Conservation (phyloP, 1,140 invertebrate species). For the Drosophila bocki region DNA sequence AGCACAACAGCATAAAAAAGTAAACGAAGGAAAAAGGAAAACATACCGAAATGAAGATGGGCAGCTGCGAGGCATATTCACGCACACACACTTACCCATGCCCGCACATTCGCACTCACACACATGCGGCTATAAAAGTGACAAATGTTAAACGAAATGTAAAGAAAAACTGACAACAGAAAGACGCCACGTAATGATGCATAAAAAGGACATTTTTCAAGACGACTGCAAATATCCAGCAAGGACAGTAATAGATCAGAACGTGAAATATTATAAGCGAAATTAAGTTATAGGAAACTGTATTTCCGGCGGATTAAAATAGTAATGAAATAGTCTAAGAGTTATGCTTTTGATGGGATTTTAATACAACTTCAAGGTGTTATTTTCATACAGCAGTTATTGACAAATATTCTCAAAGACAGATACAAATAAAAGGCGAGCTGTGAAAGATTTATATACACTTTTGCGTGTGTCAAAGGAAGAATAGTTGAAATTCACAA, state of each 20-base stretch:
- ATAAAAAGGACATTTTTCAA: constrained; percentile 81
- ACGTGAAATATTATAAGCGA: constrained; percentile 4
- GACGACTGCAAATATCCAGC: constrained; percentile 66
- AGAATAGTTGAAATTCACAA: too few relatives aligned
- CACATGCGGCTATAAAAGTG: constrained; percentile 78
- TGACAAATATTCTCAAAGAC: not conserved
- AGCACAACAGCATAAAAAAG: constrained; percentile 40
- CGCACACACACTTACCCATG: constrained; percentile 17
- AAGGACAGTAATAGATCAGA: constrained; percentile 27
- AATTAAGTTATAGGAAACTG: too few relatives aligned
- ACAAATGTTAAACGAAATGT: constrained; percentile 83
- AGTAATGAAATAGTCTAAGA: too few relatives aligned
- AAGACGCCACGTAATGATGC: constrained; percentile 80
- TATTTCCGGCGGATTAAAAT: not conserved
- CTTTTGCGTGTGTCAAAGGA: not conserved
- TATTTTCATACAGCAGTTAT: not conserved
- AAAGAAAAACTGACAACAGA: constrained; percentile 82
- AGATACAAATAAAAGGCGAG: not conserved
- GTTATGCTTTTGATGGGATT: not conserved
- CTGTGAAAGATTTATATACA: not conserved
- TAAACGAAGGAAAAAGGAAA: constrained; percentile 30
- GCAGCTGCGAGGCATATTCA: constrained; percentile 72
- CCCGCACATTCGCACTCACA: constrained; percentile 12
- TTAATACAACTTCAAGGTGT: not conserved
- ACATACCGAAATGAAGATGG: constrained; percentile 71